These are phyloP conservation scores for Mugil cephalus DNA, from an alignment of 2,113 vertebrate species.

Conservation along the genomic window DNA sequence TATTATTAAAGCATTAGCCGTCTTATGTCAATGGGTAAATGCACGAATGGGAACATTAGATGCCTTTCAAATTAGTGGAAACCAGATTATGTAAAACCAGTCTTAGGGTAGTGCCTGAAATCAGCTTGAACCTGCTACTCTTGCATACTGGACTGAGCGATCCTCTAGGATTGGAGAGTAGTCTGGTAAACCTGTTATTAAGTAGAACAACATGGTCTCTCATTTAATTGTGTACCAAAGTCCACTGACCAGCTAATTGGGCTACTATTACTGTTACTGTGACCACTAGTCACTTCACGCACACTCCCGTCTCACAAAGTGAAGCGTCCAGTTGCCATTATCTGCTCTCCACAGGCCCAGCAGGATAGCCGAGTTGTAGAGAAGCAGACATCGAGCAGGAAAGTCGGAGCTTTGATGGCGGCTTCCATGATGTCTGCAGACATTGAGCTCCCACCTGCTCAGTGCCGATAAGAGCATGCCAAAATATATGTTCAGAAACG, in stretches of 20 bases:
- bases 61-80: conserved; percentile 43
- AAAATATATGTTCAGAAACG: conserved; percentile 21
- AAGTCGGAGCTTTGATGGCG: conserved; percentile 34
- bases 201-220: neutral
- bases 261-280: neutral
- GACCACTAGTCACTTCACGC: neutral
- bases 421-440: conserved; percentile 22
- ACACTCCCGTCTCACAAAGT: conserved; percentile 1
- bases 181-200: conserved; percentile 22
- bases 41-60: conserved; percentile 33
- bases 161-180: neutral
- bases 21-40: conserved; percentile 50
- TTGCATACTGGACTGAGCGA: conserved; percentile 19
- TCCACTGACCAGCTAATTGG: conserved; percentile 15
- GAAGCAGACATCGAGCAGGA: conserved; percentile 9
- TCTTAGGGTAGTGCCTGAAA: conserved; percentile 15
- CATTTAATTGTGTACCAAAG: conserved; percentile 6
- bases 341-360: conserved; percentile 37
- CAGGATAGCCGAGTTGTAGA: conserved; percentile 5
- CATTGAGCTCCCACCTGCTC: conserved; percentile 48
- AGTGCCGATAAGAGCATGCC: conserved; percentile 49
- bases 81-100: conserved; percentile 50
- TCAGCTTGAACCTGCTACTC: conserved; percentile 47
- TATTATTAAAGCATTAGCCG: conserved; percentile 61
- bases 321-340: conserved; percentile 26